Evolutionary conservation across 2,113 vertebrate genomes (phyloP).

Genomic region (Gymnocephalus cernua): DNA sequence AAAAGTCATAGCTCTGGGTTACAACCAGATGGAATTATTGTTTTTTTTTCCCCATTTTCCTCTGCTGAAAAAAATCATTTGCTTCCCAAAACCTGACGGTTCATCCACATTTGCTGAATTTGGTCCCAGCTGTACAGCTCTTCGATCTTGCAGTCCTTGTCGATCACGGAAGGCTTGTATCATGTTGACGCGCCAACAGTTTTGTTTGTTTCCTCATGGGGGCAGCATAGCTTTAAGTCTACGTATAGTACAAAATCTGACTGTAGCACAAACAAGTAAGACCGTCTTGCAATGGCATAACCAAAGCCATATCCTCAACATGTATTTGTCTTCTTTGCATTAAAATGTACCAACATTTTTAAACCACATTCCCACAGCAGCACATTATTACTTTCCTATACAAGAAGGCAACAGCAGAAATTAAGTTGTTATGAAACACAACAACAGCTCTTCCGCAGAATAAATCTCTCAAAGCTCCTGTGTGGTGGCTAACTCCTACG

Average conservation of each 20-base stretch:
- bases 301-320: background rate
- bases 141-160: conserved; percentile 1
- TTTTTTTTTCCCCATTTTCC: conserved; percentile 41
- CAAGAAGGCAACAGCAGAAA: conserved; percentile 4
- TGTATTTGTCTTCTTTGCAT: background rate
- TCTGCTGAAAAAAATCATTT: conserved; percentile 28
- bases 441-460: conserved; percentile 29
- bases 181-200: too few species aligned
- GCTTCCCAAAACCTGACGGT: conserved; percentile 21
- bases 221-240: background rate
- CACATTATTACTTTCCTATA: conserved; percentile 6
- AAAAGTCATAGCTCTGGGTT: conserved; percentile 71
- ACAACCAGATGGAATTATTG: conserved; percentile 69
- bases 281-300: background rate
- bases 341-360: background rate
- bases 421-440: conserved; percentile 51
- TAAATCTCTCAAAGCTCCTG: conserved; percentile 47
- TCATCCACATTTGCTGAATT: conserved; percentile 42
- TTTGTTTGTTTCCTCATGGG: too few species aligned
- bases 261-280: background rate
- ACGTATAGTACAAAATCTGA: background rate
- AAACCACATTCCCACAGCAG: background rate
- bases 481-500: conserved; percentile 50
- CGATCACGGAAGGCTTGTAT: too few species aligned
- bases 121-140: conserved; percentile 36